Evolutionary conservation across 2,888 invertebrate species (phyloP).

Genomic region (Heliconius charithonia): DNA sequence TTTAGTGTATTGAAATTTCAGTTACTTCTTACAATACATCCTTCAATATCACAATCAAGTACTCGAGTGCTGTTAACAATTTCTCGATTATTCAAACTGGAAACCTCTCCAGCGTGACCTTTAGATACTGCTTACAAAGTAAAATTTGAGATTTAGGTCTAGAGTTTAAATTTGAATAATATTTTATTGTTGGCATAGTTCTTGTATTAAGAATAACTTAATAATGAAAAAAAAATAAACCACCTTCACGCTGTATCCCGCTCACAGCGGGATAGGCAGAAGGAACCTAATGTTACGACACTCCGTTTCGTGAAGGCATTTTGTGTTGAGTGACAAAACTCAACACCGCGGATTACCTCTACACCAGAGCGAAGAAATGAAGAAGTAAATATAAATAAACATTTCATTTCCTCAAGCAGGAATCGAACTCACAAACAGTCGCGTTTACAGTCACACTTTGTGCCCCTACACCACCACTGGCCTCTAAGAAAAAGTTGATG

Average conservation of each 20-base stretch:
- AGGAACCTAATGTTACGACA: no score
- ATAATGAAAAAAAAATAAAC: background rate
- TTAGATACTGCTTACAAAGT: background rate
- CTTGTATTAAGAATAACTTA: background rate
- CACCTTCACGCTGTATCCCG: no score
- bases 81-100: slow-evolving; percentile 6
- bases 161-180: background rate
- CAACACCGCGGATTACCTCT: no score
- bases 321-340: no score
- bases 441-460: no score
- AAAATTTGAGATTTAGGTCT: background rate
- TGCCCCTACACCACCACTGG: no score
- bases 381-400: no score
- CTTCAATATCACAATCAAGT: slow-evolving; percentile 2
- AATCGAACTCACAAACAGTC: no score
- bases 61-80: slow-evolving; percentile 2
- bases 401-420: no score
- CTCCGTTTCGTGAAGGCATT: no score
- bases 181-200: background rate
- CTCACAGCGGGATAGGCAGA: no score
- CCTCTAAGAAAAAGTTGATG: background rate
- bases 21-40: background rate
- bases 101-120: slow-evolving; percentile 12
- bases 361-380: no score
- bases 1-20: background rate